These are phyloP conservation scores for Diachasmimorpha longicaudata DNA, from an alignment of 1,140 invertebrate genomes.

Conservation along the genomic window DNA sequence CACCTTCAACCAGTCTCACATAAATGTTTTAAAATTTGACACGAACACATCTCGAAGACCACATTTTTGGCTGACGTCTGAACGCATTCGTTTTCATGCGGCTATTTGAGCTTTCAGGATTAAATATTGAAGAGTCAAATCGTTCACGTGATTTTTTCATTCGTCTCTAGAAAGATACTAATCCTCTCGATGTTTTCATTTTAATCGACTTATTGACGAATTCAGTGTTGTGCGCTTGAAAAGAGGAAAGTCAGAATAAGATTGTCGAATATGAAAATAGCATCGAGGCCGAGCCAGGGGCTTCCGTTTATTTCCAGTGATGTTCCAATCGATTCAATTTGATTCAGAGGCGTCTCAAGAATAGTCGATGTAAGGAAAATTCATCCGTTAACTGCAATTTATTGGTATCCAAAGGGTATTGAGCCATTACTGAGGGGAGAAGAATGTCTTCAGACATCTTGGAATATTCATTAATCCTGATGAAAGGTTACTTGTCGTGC, in stretches of 20 bases:
- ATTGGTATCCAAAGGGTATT: not conserved
- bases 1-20: not conserved
- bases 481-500: not conserved
- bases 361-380: not conserved
- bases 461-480: not conserved
- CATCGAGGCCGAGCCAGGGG: slow-evolving; percentile 43
- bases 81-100: not conserved
- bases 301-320: slow-evolving; percentile 30
- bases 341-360: not conserved
- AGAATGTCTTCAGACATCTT: not conserved
- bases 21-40: not conserved
- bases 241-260: not conserved
- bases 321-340: slow-evolving; percentile 26
- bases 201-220: not conserved
- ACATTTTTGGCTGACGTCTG: not conserved
- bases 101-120: not conserved
- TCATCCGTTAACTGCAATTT: not conserved
- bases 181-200: not conserved
- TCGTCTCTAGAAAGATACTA: too few species aligned
- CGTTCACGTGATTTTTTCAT: not conserved
- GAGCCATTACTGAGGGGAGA: not conserved
- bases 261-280: slow-evolving; percentile 48
- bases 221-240: not conserved
- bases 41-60: not conserved
- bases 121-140: not conserved